These are phyloP conservation scores for Trissolcus japonicus DNA, from an alignment of 2,888 invertebrate genomes.

Conservation along the genomic window DNA sequence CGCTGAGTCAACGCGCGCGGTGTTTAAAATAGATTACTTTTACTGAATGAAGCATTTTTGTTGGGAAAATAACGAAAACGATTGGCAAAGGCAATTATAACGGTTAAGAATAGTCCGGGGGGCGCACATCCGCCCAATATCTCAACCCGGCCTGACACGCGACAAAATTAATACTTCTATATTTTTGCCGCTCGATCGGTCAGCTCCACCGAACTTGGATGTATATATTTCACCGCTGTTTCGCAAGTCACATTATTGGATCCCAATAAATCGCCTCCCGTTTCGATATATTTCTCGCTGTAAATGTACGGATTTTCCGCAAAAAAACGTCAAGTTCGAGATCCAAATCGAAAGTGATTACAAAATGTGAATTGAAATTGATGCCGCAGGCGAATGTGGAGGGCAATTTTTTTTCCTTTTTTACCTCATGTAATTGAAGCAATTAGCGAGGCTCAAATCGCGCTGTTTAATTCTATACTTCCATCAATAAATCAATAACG, in stretches of 20 bases:
- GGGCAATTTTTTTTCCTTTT: too few relatives aligned
- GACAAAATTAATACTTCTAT: conserved; percentile 41
- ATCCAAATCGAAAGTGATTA: background rate
- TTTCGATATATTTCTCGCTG: conserved; percentile 14
- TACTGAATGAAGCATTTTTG: conserved; percentile 31
- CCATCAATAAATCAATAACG: conserved; percentile 29
- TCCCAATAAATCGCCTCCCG: conserved; percentile 15
- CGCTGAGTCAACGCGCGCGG: background rate
- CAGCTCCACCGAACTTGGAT: conserved; percentile 17
- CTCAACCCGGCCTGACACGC: conserved; percentile 29
- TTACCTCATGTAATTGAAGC: background rate
- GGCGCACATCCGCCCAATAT: conserved; percentile 26
- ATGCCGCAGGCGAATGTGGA: background rate
- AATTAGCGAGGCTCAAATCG: conserved; percentile 2
- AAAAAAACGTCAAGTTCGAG: background rate
- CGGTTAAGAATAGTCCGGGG: conserved; percentile 36
- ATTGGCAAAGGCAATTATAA: conserved; percentile 27
- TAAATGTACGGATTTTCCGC: conserved; percentile 7
- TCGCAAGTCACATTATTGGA: conserved; percentile 27
- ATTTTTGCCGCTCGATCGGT: conserved; percentile 27
- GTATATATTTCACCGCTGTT: conserved; percentile 29
- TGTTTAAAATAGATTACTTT: conserved; percentile 32
- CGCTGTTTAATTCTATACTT: too few relatives aligned
- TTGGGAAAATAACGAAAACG: conserved; percentile 30
- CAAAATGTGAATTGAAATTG: background rate